A percentile compares a stretch with the other conserved stretches of the same genome.
phyloP scores from a whole-genome alignment of 92 coral and sea anemone genomes.

The Bergia sp. region DNA sequence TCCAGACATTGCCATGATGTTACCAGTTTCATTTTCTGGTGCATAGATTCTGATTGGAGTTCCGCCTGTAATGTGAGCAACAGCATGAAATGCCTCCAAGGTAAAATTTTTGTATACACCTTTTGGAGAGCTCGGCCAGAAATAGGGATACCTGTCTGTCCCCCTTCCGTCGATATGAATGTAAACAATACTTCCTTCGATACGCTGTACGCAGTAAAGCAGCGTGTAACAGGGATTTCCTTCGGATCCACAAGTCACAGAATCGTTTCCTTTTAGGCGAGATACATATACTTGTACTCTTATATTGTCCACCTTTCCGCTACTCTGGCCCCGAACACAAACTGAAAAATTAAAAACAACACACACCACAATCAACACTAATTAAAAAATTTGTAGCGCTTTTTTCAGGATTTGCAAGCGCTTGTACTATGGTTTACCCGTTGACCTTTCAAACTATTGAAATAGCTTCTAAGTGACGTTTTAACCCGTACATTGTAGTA shows the following conservation, averaged over 20 bases:
- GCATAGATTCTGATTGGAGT: not conserved
- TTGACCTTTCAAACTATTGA: too few species aligned
- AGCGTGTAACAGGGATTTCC: not conserved
- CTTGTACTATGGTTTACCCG: too few species aligned
- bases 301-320: not conserved
- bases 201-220: not conserved
- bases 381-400: too few species aligned
- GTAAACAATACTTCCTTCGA: not conserved
- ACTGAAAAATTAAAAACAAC: not conserved
- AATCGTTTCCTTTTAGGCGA: constrained; percentile 3
- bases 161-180: constrained; percentile 23
- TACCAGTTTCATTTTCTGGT: not conserved
- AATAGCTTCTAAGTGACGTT: too few species aligned
- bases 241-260: not conserved
- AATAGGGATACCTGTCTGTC: not conserved
- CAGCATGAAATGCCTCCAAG: not conserved
- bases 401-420: too few species aligned
- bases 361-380: too few species aligned
- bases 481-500: too few species aligned
- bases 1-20: not conserved
- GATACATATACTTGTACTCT: not conserved
- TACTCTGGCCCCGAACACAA: not conserved
- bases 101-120: constrained; percentile 11
- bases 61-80: constrained; percentile 1
- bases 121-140: constrained; percentile 2